Base-by-base conservation (phyloP, 37 sponge, comb jelly and placozoan genomes). In the Agelas oroides region DNA sequence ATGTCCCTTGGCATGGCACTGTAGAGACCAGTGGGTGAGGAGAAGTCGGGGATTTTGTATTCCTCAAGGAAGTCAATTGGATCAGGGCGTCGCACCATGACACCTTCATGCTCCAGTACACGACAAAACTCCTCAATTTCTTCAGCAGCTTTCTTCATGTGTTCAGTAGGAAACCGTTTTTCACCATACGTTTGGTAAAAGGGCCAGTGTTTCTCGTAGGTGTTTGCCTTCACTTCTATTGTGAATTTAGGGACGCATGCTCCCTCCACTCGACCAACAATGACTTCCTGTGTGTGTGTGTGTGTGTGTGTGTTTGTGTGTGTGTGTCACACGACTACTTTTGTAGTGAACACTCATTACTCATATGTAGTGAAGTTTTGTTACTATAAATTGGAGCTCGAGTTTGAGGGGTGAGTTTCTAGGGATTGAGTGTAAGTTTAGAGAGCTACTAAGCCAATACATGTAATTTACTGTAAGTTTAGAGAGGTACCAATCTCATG, bases 1-100 rank as follows among this genome's bases (percentile, higher is more conserved):
- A 87, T 69, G 72, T 91, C 92, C 18, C 92, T 39, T 59, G 90
- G 85, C 85, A 90, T 90, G 17, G 90, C 90, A 32, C 76, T 76
- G 34, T 84, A 84, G 36, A 84, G 23, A 1, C 90, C 81, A 74
- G 27, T 40, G 0, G 75, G 57, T 13, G 84, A 76, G 11, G 56
- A 37, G 79, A 92, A 92, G 67, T 92, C 92, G 16, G 92, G 92
- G 0, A 88, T 92, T 35, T 74, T 65, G 84, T 84, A 92, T 2
- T 56, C 88, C 28, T 77, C 55, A 25, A 57, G 65, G 17, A 61
- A 70, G 38, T 87, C 80, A 16, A 82, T 38, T 18, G 65, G n/a
- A 8, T 92, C 88, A 18, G 92, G 92, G 57, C 88, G 64, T 11
- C 85, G 61, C 19, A 92, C 92, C 0, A 2, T 78, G 61, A 92